A percentile compares a stretch with the other conserved stretches of the same genome.
phyloP scores from a whole-genome alignment of 2,888 invertebrate genomes.

The Aelia acuminata region DNA sequence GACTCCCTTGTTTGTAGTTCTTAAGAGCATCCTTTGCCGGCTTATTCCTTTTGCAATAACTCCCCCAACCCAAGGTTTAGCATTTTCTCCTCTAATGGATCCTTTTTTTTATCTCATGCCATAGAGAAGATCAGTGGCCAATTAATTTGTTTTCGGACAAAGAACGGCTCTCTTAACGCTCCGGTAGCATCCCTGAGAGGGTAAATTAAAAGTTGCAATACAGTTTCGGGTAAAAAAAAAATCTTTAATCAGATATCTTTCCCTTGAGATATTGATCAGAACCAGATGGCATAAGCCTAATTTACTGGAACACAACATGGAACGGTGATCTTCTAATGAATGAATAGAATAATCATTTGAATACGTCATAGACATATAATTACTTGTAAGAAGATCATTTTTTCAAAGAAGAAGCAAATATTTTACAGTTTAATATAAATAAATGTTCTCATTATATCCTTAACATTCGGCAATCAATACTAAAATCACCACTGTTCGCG shows the following conservation, averaged over 20 bases:
- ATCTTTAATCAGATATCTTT: not conserved
- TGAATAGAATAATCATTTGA: not conserved
- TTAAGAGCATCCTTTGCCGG: not conserved
- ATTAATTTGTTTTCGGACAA: conserved; percentile 10
- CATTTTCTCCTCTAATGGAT: conserved; percentile 25
- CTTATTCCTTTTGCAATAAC: conserved; percentile 3
- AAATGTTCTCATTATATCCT: too few species aligned
- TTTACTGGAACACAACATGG: not conserved
- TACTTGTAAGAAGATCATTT: too few species aligned
- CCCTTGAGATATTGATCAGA: not conserved
- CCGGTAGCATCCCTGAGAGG: not conserved
- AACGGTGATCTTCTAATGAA: not conserved
- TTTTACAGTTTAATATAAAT: too few species aligned
- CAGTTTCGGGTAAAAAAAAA: not conserved
- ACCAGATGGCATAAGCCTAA: not conserved
- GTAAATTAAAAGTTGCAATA: not conserved
- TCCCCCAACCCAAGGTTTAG: not conserved
- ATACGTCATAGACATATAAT: too few species aligned
- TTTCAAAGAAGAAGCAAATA: too few species aligned
- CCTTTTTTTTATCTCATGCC: not conserved
- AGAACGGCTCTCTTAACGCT: not conserved
- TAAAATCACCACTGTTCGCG: too few species aligned
- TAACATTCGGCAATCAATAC: too few species aligned
- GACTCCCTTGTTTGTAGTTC: not conserved
- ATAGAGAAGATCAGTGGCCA: conserved; percentile 18